Percentiles rank a stretch among this genome's conserved stretches.
These are phyloP conservation scores for Muscicapa comitata DNA, from an alignment of 2,797 vertebrate species.

Conservation along the genomic window DNA sequence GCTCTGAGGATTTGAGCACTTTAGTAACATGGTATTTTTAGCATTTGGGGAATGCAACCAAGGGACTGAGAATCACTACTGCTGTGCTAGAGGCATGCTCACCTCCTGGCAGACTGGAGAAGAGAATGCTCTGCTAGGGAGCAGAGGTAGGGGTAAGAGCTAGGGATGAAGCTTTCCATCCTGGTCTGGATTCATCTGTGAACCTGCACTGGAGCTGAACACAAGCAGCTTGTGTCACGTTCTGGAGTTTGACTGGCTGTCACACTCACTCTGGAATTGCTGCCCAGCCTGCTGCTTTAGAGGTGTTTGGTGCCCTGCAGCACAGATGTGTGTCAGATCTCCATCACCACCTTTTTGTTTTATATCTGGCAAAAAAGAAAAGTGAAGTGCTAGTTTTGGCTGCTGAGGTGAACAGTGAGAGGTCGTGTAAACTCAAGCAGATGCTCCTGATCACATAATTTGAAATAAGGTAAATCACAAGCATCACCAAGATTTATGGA, in stretches of 20 bases:
- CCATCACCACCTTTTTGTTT: background rate
- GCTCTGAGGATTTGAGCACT: background rate
- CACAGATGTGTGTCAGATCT: accelerated
- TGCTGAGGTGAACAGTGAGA: background rate
- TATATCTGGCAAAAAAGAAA: background rate
- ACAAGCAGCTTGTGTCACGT: accelerated
- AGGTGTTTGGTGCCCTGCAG: background rate
- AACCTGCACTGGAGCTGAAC: background rate
- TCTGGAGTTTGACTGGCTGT: background rate
- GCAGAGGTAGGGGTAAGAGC: background rate
- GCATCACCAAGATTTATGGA: background rate
- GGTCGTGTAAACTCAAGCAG: background rate
- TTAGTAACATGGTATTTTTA: constrained; percentile 27
- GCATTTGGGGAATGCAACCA: background rate
- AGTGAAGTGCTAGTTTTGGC: background rate
- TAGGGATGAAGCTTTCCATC: background rate
- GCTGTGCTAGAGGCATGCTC: background rate
- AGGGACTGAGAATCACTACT: background rate
- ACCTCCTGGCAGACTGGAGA: background rate
- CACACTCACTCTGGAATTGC: background rate
- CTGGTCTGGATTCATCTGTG: background rate
- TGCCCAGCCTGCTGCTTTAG: background rate
- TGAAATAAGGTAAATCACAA: background rate
- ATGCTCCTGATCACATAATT: background rate
- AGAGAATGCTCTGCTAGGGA: background rate